Evolutionary conservation across 2,888 invertebrate genomes (phyloP).

Genomic region (Ophion ventricosus): DNA sequence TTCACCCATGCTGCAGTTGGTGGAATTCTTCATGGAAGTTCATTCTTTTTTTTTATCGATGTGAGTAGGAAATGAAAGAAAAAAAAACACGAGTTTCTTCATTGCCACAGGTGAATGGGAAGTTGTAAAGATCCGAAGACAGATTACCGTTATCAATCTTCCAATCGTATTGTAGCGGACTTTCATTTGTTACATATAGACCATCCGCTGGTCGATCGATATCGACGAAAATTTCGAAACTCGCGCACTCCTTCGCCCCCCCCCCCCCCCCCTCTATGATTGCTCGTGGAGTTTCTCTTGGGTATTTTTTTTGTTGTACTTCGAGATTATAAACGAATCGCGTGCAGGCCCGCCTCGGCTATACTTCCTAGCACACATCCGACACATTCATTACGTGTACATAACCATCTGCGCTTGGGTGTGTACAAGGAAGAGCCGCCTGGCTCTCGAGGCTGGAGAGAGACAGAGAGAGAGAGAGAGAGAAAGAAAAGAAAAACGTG

Average conservation of each 20-base stretch:
- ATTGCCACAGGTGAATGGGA: not conserved
- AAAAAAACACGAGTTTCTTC: not conserved
- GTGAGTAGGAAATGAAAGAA: not conserved
- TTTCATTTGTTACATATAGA: constrained; percentile 12
- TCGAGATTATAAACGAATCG: constrained; percentile 24
- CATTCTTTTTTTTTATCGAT: not conserved
- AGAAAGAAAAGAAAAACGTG: not conserved
- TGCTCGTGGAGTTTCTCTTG: constrained; percentile 20
- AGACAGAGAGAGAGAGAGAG: not conserved
- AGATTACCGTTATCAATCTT: constrained; percentile 5
- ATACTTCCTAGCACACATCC: constrained; percentile 29
- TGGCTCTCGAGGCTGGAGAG: not conserved
- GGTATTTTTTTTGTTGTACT: not conserved
- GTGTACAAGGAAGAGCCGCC: not conserved
- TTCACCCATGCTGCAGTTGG: not conserved
- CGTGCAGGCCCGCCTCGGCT: constrained; percentile 26
- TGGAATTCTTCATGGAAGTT: not conserved
- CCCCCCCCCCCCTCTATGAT: constrained; percentile 9
- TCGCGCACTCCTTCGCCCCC: not conserved
- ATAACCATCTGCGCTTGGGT: constrained; percentile 17
- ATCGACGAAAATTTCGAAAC: constrained; percentile 28
- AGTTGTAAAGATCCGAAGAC: not conserved
- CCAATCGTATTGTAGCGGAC: not conserved
- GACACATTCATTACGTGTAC: constrained; percentile 27
- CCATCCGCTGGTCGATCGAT: not conserved